Evolutionary conservation across 2,888 invertebrate species (phyloP).

Genomic region (Nomada hirtipes): DNA sequence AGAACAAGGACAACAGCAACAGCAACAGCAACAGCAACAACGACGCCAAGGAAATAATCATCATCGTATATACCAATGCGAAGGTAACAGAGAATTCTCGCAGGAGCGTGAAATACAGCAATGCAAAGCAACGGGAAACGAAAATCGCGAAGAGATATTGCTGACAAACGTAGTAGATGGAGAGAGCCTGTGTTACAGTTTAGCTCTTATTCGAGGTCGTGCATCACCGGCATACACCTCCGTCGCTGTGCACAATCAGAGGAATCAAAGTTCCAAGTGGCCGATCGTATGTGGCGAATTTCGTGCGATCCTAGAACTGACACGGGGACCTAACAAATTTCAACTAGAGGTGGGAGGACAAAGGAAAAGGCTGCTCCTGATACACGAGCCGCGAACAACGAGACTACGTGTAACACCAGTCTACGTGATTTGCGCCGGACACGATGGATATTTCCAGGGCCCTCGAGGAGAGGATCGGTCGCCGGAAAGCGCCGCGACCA

Average conservation of each 20-base stretch:
- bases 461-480: constrained; percentile 88
- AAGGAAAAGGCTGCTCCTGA: constrained; percentile 85
- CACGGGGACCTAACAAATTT: constrained; percentile 88
- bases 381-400: constrained; percentile 87
- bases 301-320: constrained; percentile 88
- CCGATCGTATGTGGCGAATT: constrained; percentile 89
- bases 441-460: constrained; percentile 90
- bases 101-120: constrained; percentile 34
- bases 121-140: constrained; percentile 68
- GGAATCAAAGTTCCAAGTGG: constrained; percentile 86
- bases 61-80: constrained; percentile 6
- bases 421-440: constrained; percentile 92
- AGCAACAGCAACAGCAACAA: constrained; percentile 1
- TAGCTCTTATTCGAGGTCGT: constrained; percentile 87
- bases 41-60: constrained; percentile 5
- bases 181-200: constrained; percentile 87
- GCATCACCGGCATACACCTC: constrained; percentile 84
- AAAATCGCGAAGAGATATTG: constrained; percentile 78
- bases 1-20: constrained; percentile 14
- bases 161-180: constrained; percentile 88
- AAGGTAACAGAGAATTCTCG: constrained; percentile 2
- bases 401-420: constrained; percentile 90
- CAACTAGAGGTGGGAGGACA: constrained; percentile 86
- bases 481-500: constrained; percentile 89
- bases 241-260: constrained; percentile 82